Evolutionary conservation across 2,888 invertebrate genomes (phyloP).

Genomic region (Thumatha senex): DNA sequence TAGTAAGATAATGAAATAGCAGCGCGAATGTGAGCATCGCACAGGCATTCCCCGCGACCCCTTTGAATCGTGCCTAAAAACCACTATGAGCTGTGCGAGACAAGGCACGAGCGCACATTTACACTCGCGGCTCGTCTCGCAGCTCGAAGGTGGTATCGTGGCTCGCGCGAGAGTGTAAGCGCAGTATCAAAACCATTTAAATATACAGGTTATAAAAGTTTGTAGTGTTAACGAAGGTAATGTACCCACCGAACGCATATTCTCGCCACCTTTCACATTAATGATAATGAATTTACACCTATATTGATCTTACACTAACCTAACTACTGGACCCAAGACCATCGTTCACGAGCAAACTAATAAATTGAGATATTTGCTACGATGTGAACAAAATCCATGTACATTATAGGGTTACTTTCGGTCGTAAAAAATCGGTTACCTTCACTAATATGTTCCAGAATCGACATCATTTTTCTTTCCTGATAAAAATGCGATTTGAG

Average conservation of each 20-base stretch:
- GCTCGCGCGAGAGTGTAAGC: too few species aligned
- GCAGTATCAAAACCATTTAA: too few species aligned
- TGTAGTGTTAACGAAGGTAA: neutral
- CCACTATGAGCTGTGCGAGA: too few species aligned
- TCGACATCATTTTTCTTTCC: neutral
- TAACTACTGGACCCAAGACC: conserved; percentile 22
- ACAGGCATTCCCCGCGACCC: too few species aligned
- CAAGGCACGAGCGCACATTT: too few species aligned
- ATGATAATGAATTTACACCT: conserved; percentile 57
- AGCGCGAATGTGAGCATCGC: too few species aligned
- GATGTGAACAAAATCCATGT: conserved; percentile 30
- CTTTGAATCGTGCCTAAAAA: too few species aligned
- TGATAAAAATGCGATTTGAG: neutral
- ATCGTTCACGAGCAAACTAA: conserved; percentile 28
- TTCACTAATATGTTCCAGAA: neutral
- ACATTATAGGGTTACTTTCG: conserved; percentile 23
- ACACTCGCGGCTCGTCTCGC: too few species aligned
- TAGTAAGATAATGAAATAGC: too few species aligned
- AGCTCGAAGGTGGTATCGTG: too few species aligned
- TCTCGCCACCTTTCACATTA: conserved; percentile 46
- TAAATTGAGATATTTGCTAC: conserved; percentile 36
- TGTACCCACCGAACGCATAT: neutral
- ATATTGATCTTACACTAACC: conserved; percentile 51
- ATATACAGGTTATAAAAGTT: too few species aligned
- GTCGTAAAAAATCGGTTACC: conserved; percentile 12